Evolutionary conservation across 1,140 invertebrate genomes (phyloP).

Genomic region (Sarcophaga peregrina): DNA sequence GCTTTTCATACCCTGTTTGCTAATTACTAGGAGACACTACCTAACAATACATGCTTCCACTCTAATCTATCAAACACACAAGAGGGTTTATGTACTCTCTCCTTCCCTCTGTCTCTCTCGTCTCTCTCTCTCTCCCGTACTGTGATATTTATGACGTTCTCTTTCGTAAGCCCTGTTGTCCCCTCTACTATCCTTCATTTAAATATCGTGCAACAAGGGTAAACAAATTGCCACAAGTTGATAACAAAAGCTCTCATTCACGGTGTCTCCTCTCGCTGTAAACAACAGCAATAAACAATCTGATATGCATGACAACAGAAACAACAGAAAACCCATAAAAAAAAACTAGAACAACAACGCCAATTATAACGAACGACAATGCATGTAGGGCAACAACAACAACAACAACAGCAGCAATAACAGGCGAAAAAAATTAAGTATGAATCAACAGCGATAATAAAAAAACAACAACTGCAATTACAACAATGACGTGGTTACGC

Average conservation of each 20-base stretch:
- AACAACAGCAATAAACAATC: not conserved
- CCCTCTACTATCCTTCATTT: no score
- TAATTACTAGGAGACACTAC: no score
- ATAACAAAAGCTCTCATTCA: not conserved
- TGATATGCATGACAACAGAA: no score
- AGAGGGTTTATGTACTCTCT: no score
- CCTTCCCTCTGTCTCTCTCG: no score
- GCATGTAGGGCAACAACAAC: not conserved
- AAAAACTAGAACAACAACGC: not conserved
- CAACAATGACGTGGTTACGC: not conserved
- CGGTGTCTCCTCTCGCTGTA: not conserved
- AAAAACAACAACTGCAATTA: not conserved
- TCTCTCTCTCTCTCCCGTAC: no score
- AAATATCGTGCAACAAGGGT: not conserved
- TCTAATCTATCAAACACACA: no score
- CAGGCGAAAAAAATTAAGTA: not conserved
- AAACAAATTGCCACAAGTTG: constrained; percentile 5
- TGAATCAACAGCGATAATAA: no score
- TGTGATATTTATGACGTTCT: no score
- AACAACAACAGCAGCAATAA: not conserved
- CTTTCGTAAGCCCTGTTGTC: no score
- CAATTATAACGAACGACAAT: not conserved
- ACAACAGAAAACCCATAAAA: not conserved
- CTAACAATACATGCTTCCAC: no score
- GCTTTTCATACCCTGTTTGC: no score